Evolutionary conservation across 2,797 vertebrate species (phyloP).

Genomic region (Cossypha dichroa): DNA sequence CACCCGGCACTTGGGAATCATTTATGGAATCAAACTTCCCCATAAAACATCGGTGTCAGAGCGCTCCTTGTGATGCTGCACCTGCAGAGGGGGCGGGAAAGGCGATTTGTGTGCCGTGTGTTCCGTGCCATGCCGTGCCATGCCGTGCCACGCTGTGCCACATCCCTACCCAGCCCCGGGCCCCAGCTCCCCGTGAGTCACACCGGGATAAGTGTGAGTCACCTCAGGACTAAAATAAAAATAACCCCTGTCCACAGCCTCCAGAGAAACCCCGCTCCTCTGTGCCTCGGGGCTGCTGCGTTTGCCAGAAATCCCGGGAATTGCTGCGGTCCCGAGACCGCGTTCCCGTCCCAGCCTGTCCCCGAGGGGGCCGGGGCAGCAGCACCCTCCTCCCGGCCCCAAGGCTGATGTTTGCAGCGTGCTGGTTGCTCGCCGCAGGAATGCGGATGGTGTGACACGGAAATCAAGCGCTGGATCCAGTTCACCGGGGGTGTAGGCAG

Average conservation of each 20-base stretch:
- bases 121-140: not conserved
- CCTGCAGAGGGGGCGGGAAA: fast-evolving
- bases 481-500: not conserved
- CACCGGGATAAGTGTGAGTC: not conserved
- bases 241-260: not conserved
- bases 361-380: not conserved
- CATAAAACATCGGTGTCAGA: fast-evolving
- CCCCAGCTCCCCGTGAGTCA: conserved; percentile 28
- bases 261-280: not conserved
- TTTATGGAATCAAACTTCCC: not conserved
- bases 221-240: not conserved
- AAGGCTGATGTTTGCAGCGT: fast-evolving
- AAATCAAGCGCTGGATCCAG: not conserved
- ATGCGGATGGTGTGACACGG: not conserved
- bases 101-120: fast-evolving
- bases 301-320: fast-evolving
- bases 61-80: fast-evolving
- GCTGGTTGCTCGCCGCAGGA: not conserved
- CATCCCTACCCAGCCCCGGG: not conserved
- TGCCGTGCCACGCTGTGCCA: not conserved
- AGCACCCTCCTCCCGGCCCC: not conserved
- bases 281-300: fast-evolving
- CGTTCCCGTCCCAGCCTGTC: not conserved
- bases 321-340: fast-evolving
- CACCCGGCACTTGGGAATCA: fast-evolving